These are phyloP conservation scores for Poecilobothrus nobilitatus DNA, from an alignment of 2,888 invertebrate genomes.

Conservation along the genomic window DNA sequence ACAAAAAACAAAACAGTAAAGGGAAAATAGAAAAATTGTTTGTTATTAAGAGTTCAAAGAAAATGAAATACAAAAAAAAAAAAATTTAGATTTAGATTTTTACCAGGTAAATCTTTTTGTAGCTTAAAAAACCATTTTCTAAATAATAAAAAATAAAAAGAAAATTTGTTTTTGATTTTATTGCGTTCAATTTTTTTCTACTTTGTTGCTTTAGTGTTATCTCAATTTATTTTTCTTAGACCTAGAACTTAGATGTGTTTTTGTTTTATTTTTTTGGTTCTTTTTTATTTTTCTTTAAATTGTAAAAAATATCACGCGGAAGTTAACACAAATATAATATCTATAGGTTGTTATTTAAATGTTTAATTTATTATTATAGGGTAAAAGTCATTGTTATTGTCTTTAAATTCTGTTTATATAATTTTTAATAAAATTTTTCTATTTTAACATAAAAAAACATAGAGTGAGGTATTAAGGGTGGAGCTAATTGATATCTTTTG, in stretches of 20 bases:
- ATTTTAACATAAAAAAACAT: too few relatives aligned
- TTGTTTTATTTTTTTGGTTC: too few relatives aligned
- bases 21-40: neutral
- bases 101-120: neutral
- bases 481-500: too few relatives aligned
- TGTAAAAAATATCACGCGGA: neutral
- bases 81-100: neutral
- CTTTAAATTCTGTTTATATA: too few relatives aligned
- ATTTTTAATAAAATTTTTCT: too few relatives aligned
- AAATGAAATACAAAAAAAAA: neutral
- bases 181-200: too few relatives aligned
- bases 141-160: neutral
- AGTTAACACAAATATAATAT: neutral
- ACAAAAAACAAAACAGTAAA: too few relatives aligned
- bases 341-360: too few relatives aligned
- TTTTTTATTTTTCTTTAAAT: neutral
- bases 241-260: neutral
- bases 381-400: too few relatives aligned
- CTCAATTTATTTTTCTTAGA: neutral
- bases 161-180: neutral
- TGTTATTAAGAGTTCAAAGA: neutral
- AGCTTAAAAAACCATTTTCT: conserved; percentile 1
- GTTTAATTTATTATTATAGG: too few relatives aligned
- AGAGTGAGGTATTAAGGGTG: too few relatives aligned
- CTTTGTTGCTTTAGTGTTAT: neutral